A percentile compares a stretch with the other conserved stretches of the same genome.
Conservation (phyloP, 2,888 invertebrate species). For the Cacoxenus indagator region DNA sequence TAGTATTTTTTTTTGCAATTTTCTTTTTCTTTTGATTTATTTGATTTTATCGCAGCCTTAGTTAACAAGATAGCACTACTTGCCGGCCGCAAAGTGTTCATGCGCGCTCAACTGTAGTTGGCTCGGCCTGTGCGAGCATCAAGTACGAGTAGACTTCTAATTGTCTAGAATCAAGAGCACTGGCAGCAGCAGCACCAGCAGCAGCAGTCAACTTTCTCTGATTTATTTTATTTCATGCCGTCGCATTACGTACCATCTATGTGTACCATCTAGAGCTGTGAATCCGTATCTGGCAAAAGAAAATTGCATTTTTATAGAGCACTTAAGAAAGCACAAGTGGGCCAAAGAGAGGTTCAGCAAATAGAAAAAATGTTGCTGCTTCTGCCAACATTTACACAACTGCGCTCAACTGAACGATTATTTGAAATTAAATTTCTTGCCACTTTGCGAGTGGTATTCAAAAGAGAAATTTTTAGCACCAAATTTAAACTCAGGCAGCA, state of each 20-base stretch:
- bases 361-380: neutral
- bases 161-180: too few relatives aligned
- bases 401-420: neutral
- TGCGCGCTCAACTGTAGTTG: neutral
- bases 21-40: neutral
- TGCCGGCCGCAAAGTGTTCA: conserved; percentile 2
- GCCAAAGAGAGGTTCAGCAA: neutral
- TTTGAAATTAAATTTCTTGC: neutral
- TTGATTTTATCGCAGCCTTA: neutral
- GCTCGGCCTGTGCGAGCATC: neutral
- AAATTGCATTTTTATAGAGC: neutral
- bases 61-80: neutral
- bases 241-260: neutral
- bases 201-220: neutral
- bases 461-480: too few relatives aligned
- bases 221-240: neutral
- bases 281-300: neutral
- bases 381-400: neutral
- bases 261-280: neutral
- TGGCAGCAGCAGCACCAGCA: neutral
- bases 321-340: neutral
- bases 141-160: neutral
- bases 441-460: neutral
- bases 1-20: neutral
- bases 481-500: too few relatives aligned